Conservation (phyloP, 1,140 invertebrate genomes). For the Drosophila nikananu region DNA sequence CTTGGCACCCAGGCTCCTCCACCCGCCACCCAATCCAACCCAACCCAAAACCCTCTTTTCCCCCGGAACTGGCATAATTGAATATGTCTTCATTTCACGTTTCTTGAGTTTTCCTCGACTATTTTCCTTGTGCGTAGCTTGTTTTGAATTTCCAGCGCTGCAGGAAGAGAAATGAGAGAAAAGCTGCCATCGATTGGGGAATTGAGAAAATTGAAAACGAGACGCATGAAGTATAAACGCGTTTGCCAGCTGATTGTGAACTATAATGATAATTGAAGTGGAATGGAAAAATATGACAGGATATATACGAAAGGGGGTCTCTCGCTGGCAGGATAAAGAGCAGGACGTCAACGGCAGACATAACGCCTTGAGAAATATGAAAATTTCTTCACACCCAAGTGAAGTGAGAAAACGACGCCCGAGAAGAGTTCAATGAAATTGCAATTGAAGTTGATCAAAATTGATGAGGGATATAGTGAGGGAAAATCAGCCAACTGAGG, state of each 20-base stretch:
- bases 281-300: slow-evolving; percentile 46
- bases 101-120: slow-evolving; percentile 40
- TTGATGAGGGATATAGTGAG: slow-evolving; percentile 9
- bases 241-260: slow-evolving; percentile 49
- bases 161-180: slow-evolving; percentile 40
- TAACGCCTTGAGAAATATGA: slow-evolving; percentile 46
- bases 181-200: slow-evolving; percentile 61
- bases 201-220: slow-evolving; percentile 68
- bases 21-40: neutral
- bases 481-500: neutral
- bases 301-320: neutral
- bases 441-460: slow-evolving; percentile 37
- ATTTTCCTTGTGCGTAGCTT: slow-evolving; percentile 27
- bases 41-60: neutral
- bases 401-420: slow-evolving; percentile 18
- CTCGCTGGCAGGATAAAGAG: slow-evolving; percentile 6
- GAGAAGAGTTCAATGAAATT: slow-evolving; percentile 21
- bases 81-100: slow-evolving; percentile 59
- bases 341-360: slow-evolving; percentile 32
- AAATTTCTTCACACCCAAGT: slow-evolving; percentile 41
- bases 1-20: slow-evolving; percentile 4
- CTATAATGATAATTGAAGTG: slow-evolving; percentile 62
- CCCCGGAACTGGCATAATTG: slow-evolving; percentile 55
- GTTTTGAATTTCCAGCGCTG: slow-evolving; percentile 66
- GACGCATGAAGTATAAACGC: slow-evolving; percentile 58